Percentiles rank a stretch among this genome's conserved stretches.
phyloP scores from a whole-genome alignment of 2,888 invertebrate genomes.

The Rotaria socialis region DNA sequence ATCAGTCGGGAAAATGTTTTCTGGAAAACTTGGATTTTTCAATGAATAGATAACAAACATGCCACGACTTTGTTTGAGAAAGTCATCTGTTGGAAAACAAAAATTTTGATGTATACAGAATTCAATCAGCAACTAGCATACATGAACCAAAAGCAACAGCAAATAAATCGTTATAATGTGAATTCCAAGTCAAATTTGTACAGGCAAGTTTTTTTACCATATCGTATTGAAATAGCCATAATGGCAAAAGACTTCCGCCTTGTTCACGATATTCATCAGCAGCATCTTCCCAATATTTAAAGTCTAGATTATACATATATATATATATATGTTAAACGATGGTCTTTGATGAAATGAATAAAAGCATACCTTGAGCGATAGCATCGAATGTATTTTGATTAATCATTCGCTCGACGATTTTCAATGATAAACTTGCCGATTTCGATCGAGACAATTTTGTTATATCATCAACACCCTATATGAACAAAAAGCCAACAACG shows the following conservation, averaged over 20 bases:
- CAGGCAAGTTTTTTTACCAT: constrained; percentile 79
- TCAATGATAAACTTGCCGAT: constrained; percentile 62
- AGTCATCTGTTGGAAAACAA: constrained; percentile 67
- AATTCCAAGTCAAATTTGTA: constrained; percentile 81
- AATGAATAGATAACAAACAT: constrained; percentile 80
- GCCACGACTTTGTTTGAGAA: constrained; percentile 75
- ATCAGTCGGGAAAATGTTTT: constrained; percentile 75
- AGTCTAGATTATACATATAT: constrained; percentile 67
- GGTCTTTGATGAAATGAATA: too few species aligned
- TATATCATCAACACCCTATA: not conserved
- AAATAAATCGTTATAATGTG: constrained; percentile 81
- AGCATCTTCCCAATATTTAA: constrained; percentile 90
- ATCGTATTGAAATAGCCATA: constrained; percentile 78
- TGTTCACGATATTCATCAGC: constrained; percentile 87
- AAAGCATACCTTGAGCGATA: constrained; percentile 63
- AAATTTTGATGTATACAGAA: not conserved
- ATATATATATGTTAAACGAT: not conserved
- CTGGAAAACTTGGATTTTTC: constrained; percentile 88
- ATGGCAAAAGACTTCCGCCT: constrained; percentile 82
- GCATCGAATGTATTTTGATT: constrained; percentile 91
- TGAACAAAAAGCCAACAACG: not conserved
- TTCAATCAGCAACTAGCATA: constrained; percentile 61
- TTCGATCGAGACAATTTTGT: constrained; percentile 47
- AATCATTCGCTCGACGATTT: constrained; percentile 76
- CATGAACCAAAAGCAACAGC: constrained; percentile 84